Evolutionary conservation across 1,140 invertebrate species (phyloP), one percentile per base, ranked within the genome.

Genomic region (Anthonomus grandis): DNA sequence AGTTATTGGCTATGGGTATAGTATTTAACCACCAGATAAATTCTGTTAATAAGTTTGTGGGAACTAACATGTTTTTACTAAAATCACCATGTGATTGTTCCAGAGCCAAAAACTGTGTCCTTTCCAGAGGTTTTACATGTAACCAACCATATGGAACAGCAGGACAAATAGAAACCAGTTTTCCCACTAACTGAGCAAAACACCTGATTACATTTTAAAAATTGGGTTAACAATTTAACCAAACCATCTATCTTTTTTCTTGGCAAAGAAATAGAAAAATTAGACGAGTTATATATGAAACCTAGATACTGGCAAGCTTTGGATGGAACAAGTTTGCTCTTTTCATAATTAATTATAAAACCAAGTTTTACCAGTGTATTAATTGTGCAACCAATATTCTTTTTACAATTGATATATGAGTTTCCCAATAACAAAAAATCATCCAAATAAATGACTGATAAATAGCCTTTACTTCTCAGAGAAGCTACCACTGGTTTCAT

Each of bases 371-470:
- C 19, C 31, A 47, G 17, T 4, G 31, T 22, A 25, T 25, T 5
- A 6, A 13, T 44, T 21, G 21, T 23, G 5, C 4, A 4, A 3
- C 5, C 23, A 38, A 51, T 18, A 51, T 38, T 47, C 4, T 13
- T n/a, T 13, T 13, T 3, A 37, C 27, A 50, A 10, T 38, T 22
- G 25, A 10, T 24, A 4, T n/a, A 4, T 9, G 25, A n/a, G 4
- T 17, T 47, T 6, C 50, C 38, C 6, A 59, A 8, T 24, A 54
- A 24, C 6, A 61, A 13, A 15, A 51, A 42, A 37, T 63, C 59
- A 46, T 63, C 57, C 10, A 59, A 19, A 50, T 60, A 63, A 15
- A 45, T 45, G 3, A 63, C 42, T 31, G 52, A 57, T 22, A 57
- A 2, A 10, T 48, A 31, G 19, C 39, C 41, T 22, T 52, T 46